Percentiles rank a stretch among this genome's conserved stretches.
Evolutionary conservation across 2,113 vertebrate species (phyloP).

Genomic region (Penelope pileata): DNA sequence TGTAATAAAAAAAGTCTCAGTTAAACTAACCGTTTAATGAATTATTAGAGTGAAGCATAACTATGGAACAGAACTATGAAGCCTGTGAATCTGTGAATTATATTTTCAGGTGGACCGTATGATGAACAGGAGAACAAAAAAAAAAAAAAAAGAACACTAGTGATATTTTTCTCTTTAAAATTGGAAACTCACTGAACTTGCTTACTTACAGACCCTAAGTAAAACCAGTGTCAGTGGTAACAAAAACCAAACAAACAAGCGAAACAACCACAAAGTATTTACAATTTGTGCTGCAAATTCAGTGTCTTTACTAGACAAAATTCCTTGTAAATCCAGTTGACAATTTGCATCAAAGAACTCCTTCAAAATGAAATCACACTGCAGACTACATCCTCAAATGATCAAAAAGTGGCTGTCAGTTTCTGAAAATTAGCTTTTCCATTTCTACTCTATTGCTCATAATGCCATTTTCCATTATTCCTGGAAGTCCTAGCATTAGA

Average conservation of each 20-base stretch:
- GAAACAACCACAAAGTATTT: not conserved
- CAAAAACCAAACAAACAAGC: no score
- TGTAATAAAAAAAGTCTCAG: not conserved
- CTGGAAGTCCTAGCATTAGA: conserved; percentile 17
- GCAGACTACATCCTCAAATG: no score
- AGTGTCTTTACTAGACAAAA: not conserved
- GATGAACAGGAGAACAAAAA: not conserved
- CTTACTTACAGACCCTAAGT: not conserved
- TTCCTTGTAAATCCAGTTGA: not conserved
- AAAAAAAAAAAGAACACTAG: not conserved
- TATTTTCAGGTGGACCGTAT: not conserved
- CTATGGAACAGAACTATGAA: not conserved
- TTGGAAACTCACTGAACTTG: not conserved
- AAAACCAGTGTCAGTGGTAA: not conserved
- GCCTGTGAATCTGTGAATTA: not conserved
- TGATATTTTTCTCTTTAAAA: not conserved
- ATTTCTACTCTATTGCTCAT: not conserved
- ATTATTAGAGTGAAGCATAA: not conserved
- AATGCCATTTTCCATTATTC: conserved; percentile 3
- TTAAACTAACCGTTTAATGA: not conserved
- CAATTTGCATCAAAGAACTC: no score
- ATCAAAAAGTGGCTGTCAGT: not conserved
- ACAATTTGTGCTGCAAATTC: not conserved
- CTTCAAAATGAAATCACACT: no score
- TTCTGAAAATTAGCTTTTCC: not conserved